Evolutionary conservation across 1,140 invertebrate species (phyloP), one percentile per base, ranked within the genome.

Genomic region (Halotydeus destructor): DNA sequence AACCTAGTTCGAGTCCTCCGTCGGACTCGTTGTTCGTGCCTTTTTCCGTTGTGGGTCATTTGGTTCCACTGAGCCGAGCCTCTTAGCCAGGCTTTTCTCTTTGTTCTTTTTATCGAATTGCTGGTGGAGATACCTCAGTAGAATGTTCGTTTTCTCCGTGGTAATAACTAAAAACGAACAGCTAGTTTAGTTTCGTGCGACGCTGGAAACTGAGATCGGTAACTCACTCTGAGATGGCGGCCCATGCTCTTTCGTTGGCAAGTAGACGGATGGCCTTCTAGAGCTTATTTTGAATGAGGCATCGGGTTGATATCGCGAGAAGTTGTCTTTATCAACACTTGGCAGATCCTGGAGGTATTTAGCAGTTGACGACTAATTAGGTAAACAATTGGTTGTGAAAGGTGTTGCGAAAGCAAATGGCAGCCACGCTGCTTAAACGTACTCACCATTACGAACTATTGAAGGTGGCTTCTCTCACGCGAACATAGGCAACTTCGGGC

Each of bases 131-230:
- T 85, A 91, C 63, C 83, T 72, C 52, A 91, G 60, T 41, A 91
- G 64, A 50, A 91, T 88, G 55, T 84, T 88, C 34, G 82, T 81
- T 63, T 86, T 89, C 60, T 91, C 84, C 57, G 83, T 86, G 22
- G 88, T 84, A 59, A 91, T 89, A 53, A 86, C 76, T 80, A 64
- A 48, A 76, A 72, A 53, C 49, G 53, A 56, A 59, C 33, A 12
- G n/a, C 47, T 25, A 27, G n/a, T 41, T 24, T 3, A 5, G 12
- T 12, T 18, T 41, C 22, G 11, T 31, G 1, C 11, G 5, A 12
- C 19, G 9, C 16, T 30, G 9, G 6, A 19, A 21, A 12, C 22
- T 21, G n/a, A 6, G 11, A 4, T 8, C 12, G 9, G 21, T 21
- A 18, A 38, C 21, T 16, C 25, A 81, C 79, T 73, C 71, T 86